Evolutionary conservation across 2,888 invertebrate genomes (phyloP).

Genomic region (Prosapia bicincta): DNA sequence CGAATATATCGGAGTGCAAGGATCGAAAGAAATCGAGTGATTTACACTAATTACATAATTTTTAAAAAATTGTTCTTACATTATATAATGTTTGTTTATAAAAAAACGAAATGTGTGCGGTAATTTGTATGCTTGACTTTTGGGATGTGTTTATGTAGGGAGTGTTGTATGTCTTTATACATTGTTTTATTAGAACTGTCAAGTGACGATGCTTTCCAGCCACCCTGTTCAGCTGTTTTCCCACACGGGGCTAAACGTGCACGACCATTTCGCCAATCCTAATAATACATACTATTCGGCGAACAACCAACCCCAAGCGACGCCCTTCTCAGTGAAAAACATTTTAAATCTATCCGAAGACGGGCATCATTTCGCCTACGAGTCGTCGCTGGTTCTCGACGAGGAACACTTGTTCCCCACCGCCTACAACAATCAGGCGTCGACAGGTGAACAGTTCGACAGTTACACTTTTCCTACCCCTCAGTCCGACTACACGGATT

Average conservation of each 20-base stretch:
- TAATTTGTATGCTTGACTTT: too few relatives aligned
- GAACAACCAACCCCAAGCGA: slow-evolving; percentile 28
- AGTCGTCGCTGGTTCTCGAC: slow-evolving; percentile 8
- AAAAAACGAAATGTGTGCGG: too few relatives aligned
- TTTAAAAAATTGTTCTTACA: too few relatives aligned
- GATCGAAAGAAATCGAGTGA: too few relatives aligned
- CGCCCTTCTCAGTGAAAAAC: slow-evolving; percentile 45
- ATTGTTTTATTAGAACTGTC: too few relatives aligned
- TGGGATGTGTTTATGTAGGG: too few relatives aligned
- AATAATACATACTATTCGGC: background rate
- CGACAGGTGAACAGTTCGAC: slow-evolving; percentile 1
- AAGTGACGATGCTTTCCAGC: slow-evolving; percentile 22
- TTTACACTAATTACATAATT: too few relatives aligned
- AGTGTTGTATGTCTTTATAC: too few relatives aligned
- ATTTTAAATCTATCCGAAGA: slow-evolving; percentile 39
- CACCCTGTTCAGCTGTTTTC: slow-evolving; percentile 18
- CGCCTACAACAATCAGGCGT: background rate
- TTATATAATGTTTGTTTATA: too few relatives aligned
- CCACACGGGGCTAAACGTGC: background rate
- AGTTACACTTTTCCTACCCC: background rate
- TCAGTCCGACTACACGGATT: background rate
- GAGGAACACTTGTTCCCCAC: slow-evolving; percentile 13
- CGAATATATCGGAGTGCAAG: too few relatives aligned
- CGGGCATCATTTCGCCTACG: slow-evolving; percentile 5
- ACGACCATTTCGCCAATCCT: slow-evolving; percentile 5